These are phyloP conservation scores for Rhynchotus rufescens DNA, from an alignment of 2,797 vertebrate species.

Conservation along the genomic window DNA sequence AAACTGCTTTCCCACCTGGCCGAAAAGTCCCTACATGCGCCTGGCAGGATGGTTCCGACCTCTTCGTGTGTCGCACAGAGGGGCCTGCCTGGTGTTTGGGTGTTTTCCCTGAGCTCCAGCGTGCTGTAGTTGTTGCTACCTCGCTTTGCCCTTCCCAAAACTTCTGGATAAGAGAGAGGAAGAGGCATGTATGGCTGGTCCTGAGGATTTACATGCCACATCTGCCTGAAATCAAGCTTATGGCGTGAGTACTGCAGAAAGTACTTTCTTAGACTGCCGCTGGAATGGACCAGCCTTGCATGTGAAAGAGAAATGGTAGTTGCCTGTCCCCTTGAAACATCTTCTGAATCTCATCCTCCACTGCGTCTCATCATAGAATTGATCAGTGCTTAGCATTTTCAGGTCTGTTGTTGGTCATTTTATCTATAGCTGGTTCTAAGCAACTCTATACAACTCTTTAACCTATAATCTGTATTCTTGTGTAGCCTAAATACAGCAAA, in stretches of 20 bases:
- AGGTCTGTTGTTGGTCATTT: neutral
- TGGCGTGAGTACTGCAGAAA: neutral
- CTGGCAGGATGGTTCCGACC: neutral
- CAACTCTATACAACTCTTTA: neutral
- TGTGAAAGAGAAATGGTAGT: neutral
- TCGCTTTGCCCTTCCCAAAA: neutral
- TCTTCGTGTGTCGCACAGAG: fast-evolving
- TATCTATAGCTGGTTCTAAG: neutral
- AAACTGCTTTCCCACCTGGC: conserved; percentile 26
- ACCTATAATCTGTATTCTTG: too few relatives aligned
- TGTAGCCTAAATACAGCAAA: too few relatives aligned
- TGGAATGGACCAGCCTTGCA: neutral
- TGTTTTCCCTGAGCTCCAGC: neutral
- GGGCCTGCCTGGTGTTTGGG: neutral
- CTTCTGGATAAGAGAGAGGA: neutral
- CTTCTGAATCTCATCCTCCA: neutral
- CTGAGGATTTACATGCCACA: neutral
- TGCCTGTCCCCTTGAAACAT: neutral
- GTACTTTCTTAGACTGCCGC: neutral
- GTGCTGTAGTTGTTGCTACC: neutral
- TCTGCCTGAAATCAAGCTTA: neutral
- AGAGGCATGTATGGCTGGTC: neutral
- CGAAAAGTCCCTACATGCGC: neutral
- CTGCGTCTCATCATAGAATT: neutral
- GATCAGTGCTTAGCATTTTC: neutral